Base-by-base conservation (phyloP, 2,888 invertebrate species). In the Cloeon dipterum region DNA sequence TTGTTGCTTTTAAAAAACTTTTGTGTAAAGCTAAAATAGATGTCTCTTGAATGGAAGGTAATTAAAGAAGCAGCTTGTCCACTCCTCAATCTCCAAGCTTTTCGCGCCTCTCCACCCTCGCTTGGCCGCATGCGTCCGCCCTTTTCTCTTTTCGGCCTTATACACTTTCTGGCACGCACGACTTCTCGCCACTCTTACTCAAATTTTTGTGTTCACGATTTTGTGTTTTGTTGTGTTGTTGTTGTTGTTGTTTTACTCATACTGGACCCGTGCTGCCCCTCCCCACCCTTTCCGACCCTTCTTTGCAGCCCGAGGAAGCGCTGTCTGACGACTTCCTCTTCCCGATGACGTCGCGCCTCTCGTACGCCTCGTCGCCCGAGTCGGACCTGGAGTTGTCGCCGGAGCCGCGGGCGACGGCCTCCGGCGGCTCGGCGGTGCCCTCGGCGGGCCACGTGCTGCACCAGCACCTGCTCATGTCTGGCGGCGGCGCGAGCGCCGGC, bases 321-420 rank as follows among this genome's bases (percentile, higher is more conserved):
- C 69, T 93, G 57, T 88, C 89, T 52, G 94, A 96, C 62, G 93
- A 96, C 70, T 91, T 93, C 74, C 75, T 94, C 55, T 94, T 94
- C 70, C 93, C 93, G 55, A 91, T 93, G 91, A 85, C 85, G 48
- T 82, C 83, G 53, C 77, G 89, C 55, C 67, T 91, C 47, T 91
- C 91, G 53, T 91, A 89, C 61, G 89, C 89, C 46, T 89, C 89
- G 53, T 88, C 88, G 55, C 89, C 89, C 44, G 91, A 93, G 63
- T 88, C 86, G 55, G 93, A 93, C 62, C 66, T 85, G 58, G 91
- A 91, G 55, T 73, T 82, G 53, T 82, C 81, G 54, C 72, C 72
- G 42, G 73, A 72, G 48, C 72, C 72, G 43, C 68, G 40, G 36
- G 7, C 41, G 43, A 18, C 42, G 46, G 21, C 46, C 45, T 10